phyloP scores from a whole-genome alignment of 2,888 invertebrate species.

The Brenthis ino region DNA sequence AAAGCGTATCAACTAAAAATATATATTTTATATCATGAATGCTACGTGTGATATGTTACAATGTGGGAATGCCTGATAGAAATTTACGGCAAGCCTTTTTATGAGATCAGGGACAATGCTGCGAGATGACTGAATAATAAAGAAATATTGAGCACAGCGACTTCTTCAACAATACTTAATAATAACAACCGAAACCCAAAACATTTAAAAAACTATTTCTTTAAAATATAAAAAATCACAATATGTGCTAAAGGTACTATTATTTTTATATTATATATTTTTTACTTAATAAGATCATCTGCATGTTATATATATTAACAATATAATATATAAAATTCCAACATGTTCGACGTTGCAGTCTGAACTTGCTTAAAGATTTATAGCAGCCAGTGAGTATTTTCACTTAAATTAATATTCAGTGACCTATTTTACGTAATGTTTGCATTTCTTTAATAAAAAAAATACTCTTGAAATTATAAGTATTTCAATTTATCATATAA shows the following conservation, averaged over 20 bases:
- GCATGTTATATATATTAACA: background rate
- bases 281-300: too few species aligned
- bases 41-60: conserved; percentile 21
- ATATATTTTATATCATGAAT: conserved; percentile 6
- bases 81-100: conserved; percentile 35
- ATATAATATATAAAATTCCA: background rate
- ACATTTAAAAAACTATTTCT: too few species aligned
- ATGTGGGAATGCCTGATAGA: conserved; percentile 27
- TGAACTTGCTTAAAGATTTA: conserved; percentile 18
- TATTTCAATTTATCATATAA: background rate
- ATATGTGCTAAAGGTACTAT: too few species aligned
- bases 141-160: conserved; percentile 28
- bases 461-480: background rate
- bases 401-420: conserved; percentile 8
- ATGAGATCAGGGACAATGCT: conserved; percentile 29
- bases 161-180: background rate
- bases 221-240: too few species aligned
- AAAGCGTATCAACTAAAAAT: background rate
- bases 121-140: conserved; percentile 33
- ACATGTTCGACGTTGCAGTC: background rate
- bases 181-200: background rate
- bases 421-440: conserved; percentile 4
- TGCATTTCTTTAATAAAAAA: conserved; percentile 2
- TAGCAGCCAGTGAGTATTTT: conserved; percentile 9
- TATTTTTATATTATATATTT: too few species aligned